These are phyloP conservation scores for Nasonia oneida DNA, from an alignment of 2,888 invertebrate genomes.

Conservation along the genomic window DNA sequence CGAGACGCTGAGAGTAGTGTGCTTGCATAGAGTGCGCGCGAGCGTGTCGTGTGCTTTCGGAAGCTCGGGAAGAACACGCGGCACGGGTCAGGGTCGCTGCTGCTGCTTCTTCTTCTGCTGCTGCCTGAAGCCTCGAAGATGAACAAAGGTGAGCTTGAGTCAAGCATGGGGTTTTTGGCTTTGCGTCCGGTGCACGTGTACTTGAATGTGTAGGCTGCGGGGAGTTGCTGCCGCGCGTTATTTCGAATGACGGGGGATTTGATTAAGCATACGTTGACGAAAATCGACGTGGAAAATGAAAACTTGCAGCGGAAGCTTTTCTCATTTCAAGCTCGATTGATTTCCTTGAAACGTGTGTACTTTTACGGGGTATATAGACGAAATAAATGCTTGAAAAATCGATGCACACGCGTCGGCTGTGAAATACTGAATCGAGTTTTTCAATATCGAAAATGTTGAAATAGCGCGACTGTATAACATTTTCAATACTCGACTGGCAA, in stretches of 20 bases:
- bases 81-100: not conserved
- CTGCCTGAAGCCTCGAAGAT: not conserved
- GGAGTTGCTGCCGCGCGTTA: too few relatives aligned
- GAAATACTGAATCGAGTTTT: not conserved
- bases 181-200: not conserved
- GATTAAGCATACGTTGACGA: too few relatives aligned
- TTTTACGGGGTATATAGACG: not conserved
- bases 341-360: not conserved
- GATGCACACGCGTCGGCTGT: too few relatives aligned
- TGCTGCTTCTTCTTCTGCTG: not conserved
- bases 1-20: not conserved
- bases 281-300: too few relatives aligned
- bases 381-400: too few relatives aligned
- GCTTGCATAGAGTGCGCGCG: slow-evolving; percentile 2
- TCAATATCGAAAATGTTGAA: not conserved
- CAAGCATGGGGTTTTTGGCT: not conserved
- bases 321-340: not conserved
- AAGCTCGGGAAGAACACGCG: not conserved
- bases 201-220: too few relatives aligned
- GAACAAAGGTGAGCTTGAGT: slow-evolving; percentile 12
- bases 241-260: too few relatives aligned
- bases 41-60: not conserved
- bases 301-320: not conserved
- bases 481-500: too few relatives aligned
- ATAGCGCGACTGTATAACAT: not conserved